Conservation (phyloP, 2,797 vertebrate species). For the Sebastes vulpes region DNA sequence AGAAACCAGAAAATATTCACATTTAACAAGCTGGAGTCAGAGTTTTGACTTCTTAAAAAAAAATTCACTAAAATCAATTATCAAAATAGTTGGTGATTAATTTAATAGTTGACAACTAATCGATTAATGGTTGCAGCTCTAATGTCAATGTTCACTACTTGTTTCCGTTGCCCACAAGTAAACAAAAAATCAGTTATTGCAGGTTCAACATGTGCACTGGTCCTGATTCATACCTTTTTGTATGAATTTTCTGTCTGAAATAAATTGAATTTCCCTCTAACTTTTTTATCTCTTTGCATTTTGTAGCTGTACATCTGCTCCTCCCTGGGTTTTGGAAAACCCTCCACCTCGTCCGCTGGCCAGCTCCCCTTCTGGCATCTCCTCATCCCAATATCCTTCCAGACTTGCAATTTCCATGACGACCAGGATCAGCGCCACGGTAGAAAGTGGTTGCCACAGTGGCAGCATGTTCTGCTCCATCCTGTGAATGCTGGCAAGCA, state of each 20-base stretch:
- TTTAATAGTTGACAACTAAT: not conserved
- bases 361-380: conserved; percentile 78
- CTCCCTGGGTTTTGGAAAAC: conserved; percentile 88
- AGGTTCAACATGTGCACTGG: not conserved
- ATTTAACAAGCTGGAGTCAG: no score
- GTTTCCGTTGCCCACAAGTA: no score
- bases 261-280: not conserved
- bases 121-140: not conserved
- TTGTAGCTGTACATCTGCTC: conserved; percentile 67
- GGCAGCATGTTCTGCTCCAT: conserved; percentile 92
- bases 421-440: conserved; percentile 89
- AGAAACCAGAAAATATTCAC: not conserved
- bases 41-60: no score
- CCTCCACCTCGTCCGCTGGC: conserved; percentile 90
- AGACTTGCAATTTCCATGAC: conserved; percentile 88
- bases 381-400: conserved; percentile 80
- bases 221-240: not conserved
- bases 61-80: no score
- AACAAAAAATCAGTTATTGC: not conserved
- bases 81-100: not conserved
- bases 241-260: not conserved
- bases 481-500: conserved; percentile 78
- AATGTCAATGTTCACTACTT: not conserved
- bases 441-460: conserved; percentile 91
- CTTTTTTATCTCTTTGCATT: not conserved